Base-by-base conservation (phyloP, 2,888 invertebrate species). In the Limnephilus marmoratus region DNA sequence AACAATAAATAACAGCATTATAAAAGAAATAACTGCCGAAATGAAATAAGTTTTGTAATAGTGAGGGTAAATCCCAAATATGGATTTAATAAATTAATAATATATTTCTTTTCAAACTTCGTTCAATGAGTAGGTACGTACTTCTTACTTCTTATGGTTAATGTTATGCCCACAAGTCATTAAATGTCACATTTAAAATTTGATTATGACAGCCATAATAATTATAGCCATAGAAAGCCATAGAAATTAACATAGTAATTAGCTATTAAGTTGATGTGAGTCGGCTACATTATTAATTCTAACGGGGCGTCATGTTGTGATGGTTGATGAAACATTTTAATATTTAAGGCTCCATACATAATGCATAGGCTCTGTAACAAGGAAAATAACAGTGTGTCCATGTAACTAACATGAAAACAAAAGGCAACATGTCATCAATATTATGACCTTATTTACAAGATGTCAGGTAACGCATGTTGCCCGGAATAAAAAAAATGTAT, bases 221-320 rank as follows among this genome's bases (percentile, higher is more conserved):
- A n/a, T n/a, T n/a, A n/a, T n/a, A n/a, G n/a, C n/a, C n/a, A n/a
- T n/a, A n/a, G n/a, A n/a, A n/a, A n/a, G n/a, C n/a, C n/a, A n/a
- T n/a, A 68, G 24, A 68, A 68, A 68, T 68, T 68, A 68, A 68
- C 68, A 68, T 68, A n/a, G 4, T 24, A 68, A 68, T 68, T 68
- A 68, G 68, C 68, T 68, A 68, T 68, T 24, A 68, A n/a, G 68
- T 68, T 24, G 68, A 68, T 68, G 24, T 1, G 68, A 68, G 68
- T 68, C 68, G 68, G n/a, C 68, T 68, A 68, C 68, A 68, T 68
- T 68, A 68, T 68, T 68, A 24, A 24, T 31, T 82, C 82, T 18
- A 29, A 3, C 82, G 31, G 29, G 82, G 82, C 82, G 82, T 82
- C 82, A 82, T 82, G 82, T 82, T 34, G 82, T 34, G 82, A 82